phyloP scores from a whole-genome alignment of 2,797 vertebrate species.

The Serranus cabrilla region DNA sequence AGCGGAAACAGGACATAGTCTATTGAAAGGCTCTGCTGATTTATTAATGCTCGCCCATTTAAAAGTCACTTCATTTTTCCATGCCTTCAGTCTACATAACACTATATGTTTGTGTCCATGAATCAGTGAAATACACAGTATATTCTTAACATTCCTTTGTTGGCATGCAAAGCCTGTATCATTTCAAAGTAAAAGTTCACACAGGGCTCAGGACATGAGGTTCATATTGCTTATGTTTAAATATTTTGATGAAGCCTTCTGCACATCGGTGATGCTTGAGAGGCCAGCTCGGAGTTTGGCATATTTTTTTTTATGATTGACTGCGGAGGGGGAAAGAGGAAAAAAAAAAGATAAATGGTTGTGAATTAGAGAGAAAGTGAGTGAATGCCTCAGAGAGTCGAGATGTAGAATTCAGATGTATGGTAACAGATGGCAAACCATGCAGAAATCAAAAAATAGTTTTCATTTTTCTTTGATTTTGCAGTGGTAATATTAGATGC shows the following conservation, averaged over 20 bases:
- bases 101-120: slow-evolving; percentile 41
- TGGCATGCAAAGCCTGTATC: slow-evolving; percentile 55
- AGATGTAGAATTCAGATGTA: slow-evolving; percentile 77
- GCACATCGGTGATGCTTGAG: slow-evolving; percentile 69
- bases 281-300: slow-evolving; percentile 68
- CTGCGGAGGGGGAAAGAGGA: slow-evolving; percentile 49
- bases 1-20: slow-evolving; percentile 61
- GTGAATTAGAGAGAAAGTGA: slow-evolving; percentile 70
- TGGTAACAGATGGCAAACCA: slow-evolving; percentile 85
- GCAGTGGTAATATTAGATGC: slow-evolving; percentile 82
- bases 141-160: slow-evolving; percentile 56
- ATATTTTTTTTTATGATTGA: slow-evolving; percentile 75
- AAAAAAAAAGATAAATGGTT: slow-evolving; percentile 51
- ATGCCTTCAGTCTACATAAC: slow-evolving; percentile 59
- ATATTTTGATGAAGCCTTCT: slow-evolving; percentile 77
- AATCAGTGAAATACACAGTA: slow-evolving; percentile 58
- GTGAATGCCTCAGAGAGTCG: slow-evolving; percentile 74
- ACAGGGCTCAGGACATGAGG: slow-evolving; percentile 50
- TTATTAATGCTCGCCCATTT: slow-evolving; percentile 81
- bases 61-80: slow-evolving; percentile 74
- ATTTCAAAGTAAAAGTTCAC: slow-evolving; percentile 62
- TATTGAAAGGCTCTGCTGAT: slow-evolving; percentile 75
- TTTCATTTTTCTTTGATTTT: slow-evolving; percentile 85
- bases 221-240: slow-evolving; percentile 74
- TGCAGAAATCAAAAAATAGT: slow-evolving; percentile 84